Evolutionary conservation across 2,113 vertebrate species (phyloP), one percentile per base, ranked within the genome.

Genomic region (Echinops telfairi): DNA sequence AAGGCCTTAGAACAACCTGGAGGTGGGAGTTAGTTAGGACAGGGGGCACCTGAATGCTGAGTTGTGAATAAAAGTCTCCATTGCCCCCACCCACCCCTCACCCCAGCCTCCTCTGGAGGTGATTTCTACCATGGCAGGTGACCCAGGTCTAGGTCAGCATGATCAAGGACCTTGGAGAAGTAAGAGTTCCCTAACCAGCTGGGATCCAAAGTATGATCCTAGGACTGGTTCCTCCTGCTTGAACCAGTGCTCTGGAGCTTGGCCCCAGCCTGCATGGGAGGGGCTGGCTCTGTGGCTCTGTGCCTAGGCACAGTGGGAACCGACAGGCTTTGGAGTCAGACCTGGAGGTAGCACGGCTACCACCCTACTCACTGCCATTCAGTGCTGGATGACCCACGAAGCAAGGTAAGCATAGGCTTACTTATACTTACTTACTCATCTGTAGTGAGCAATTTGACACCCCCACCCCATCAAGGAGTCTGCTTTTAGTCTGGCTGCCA

Each of bases 201-300:
- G 38, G 29, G 91, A 87, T 89, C 78, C 87, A 94, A 88, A 60
- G 75, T 60, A 83, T 11, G 15, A 76, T 81, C 33, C 80, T 90
- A 64, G 73, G 38, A 89, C 25, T 36, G 81, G 29, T 82, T 84
- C 31, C 20, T 89, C 77, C 75, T 33, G 60, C 68, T 79, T 9
- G 47, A 53, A 53, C 47, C 38, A 31, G 68, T 83, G 33, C 80
- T 80, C 57, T 93, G 84, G 91, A 89, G 53, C 94, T 96, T 94
- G 94, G 92, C 93, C 92, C 80, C 40, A 10, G 66, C 83, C 79
- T 68, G 76, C 47, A 53, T 14, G 9, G 47, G 47, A 53, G 47
- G 22, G 75, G 92, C 82, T 6, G 40, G 3, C 60, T 80, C n/a
- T 80, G 62, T 33, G 38, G 29, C 93, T 96, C 85, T 40, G 7